Evolutionary conservation across 2,113 vertebrate genomes (phyloP).

Genomic region (Xiphophorus maculatus): DNA sequence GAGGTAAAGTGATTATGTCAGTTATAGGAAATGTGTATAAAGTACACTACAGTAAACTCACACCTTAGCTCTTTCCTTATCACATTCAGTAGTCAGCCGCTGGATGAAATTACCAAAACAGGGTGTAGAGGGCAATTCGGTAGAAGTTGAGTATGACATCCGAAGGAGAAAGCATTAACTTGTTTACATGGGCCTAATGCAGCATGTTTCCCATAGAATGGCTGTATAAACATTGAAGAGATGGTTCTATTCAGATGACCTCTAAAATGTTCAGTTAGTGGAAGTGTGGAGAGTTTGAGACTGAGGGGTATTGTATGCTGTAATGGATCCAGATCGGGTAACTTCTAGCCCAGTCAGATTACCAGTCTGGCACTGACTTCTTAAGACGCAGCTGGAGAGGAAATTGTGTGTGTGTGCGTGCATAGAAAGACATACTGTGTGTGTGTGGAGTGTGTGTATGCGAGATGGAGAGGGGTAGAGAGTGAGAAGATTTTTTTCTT

Average conservation of each 20-base stretch:
- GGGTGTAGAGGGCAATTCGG: not conserved
- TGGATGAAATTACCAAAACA: slow-evolving; percentile 13
- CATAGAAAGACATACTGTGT: not conserved
- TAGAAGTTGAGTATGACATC: slow-evolving; percentile 2
- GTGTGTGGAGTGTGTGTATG: not conserved
- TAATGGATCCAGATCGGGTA: slow-evolving; percentile 71
- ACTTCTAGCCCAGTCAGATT: slow-evolving; percentile 68
- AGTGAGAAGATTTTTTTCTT: not conserved
- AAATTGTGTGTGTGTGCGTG: slow-evolving; percentile 1
- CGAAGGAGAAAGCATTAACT: slow-evolving; percentile 22
- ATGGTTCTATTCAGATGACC: slow-evolving; percentile 49
- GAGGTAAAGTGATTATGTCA: slow-evolving; percentile 53
- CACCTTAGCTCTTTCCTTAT: not conserved
- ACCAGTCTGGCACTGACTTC: slow-evolving; percentile 63
- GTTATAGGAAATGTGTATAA: slow-evolving; percentile 13
- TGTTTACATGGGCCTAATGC: slow-evolving; percentile 11
- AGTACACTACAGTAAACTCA: slow-evolving; percentile 9
- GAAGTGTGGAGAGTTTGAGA: slow-evolving; percentile 51
- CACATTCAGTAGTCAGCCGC: not conserved
- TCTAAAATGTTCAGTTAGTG: slow-evolving; percentile 50
- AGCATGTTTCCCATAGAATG: not conserved
- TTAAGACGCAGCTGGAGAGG: slow-evolving; percentile 67
- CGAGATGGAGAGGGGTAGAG: not conserved
- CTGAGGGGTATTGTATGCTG: slow-evolving; percentile 63
- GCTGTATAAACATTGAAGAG: not conserved